phyloP scores from a whole-genome alignment of 2,888 invertebrate genomes.

The Branchellion lobata region DNA sequence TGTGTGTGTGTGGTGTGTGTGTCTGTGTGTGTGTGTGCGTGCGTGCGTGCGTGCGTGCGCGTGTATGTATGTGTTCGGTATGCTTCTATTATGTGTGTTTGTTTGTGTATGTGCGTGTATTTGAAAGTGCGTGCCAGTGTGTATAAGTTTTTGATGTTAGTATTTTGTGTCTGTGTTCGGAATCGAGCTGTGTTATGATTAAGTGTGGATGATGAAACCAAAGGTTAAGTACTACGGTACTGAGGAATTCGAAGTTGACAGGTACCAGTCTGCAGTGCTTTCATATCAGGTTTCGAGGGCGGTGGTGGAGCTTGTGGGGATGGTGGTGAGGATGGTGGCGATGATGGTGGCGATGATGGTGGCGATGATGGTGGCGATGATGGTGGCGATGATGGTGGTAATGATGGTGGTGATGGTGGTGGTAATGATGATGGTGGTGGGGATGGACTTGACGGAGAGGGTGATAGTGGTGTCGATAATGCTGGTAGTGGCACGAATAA shows the following conservation, averaged over 20 bases:
- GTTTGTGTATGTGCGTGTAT: too few relatives aligned
- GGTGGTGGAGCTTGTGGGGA: constrained; percentile 6
- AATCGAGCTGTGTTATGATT: too few relatives aligned
- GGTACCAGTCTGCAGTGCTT: constrained; percentile 80
- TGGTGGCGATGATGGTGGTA: constrained; percentile 1
- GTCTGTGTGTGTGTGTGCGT: background rate
- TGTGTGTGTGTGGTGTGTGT: background rate
- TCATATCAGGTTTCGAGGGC: constrained; percentile 73
- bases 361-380: background rate
- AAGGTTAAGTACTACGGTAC: constrained; percentile 87
- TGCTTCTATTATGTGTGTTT: too few relatives aligned
- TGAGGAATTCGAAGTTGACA: constrained; percentile 83
- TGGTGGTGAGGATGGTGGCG: background rate
- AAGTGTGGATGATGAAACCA: background rate
- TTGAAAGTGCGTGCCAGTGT: too few relatives aligned
- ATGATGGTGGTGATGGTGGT: background rate
- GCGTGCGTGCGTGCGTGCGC: too few relatives aligned
- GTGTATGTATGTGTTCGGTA: too few relatives aligned
- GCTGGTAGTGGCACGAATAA: too few relatives aligned
- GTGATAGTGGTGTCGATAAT: too few relatives aligned
- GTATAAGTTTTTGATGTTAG: too few relatives aligned
- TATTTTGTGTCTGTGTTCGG: too few relatives aligned
- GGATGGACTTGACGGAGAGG: background rate
- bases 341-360: constrained; percentile 2
- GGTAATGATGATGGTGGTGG: background rate